phyloP scores from a whole-genome alignment of 2,888 invertebrate genomes.

The Amphimallon solstitiale region DNA sequence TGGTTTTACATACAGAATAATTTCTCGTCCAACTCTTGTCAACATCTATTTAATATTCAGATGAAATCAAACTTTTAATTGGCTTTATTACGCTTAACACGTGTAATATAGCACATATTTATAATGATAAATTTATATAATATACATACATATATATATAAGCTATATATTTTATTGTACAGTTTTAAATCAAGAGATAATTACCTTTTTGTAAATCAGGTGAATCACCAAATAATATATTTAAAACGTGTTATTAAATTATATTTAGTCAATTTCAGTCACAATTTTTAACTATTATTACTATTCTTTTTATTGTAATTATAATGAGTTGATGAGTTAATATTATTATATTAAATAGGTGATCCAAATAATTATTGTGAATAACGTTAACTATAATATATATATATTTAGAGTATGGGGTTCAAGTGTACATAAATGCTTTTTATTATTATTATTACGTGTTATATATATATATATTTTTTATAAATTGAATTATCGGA shows the following conservation, averaged over 20 bases:
- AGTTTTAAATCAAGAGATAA: not conserved
- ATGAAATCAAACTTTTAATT: constrained; percentile 5
- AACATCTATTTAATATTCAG: no score
- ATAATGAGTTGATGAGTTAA: not conserved
- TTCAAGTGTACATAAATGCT: constrained; percentile 22
- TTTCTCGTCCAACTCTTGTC: no score
- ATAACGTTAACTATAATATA: constrained; percentile 12
- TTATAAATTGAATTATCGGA: constrained; percentile 14
- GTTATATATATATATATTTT: no score
- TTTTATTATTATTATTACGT: not conserved
- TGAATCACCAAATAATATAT: constrained; percentile 47
- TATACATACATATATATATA: constrained; percentile 8
- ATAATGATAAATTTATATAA: constrained; percentile 1
- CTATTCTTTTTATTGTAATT: not conserved
- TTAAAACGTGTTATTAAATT: constrained; percentile 25
- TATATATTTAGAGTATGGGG: not conserved
- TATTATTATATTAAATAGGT: constrained; percentile 22
- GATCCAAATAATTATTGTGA: constrained; percentile 11
- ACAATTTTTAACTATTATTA: constrained; percentile 10
- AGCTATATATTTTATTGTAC: not conserved
- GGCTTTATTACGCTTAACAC: constrained; percentile 19
- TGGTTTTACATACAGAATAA: no score
- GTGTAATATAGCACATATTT: constrained; percentile 20
- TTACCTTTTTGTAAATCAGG: constrained; percentile 38
- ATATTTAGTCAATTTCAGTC: constrained; percentile 33